Base-by-base conservation (phyloP, 2,797 vertebrate genomes). In the Poliocrania exsul region DNA sequence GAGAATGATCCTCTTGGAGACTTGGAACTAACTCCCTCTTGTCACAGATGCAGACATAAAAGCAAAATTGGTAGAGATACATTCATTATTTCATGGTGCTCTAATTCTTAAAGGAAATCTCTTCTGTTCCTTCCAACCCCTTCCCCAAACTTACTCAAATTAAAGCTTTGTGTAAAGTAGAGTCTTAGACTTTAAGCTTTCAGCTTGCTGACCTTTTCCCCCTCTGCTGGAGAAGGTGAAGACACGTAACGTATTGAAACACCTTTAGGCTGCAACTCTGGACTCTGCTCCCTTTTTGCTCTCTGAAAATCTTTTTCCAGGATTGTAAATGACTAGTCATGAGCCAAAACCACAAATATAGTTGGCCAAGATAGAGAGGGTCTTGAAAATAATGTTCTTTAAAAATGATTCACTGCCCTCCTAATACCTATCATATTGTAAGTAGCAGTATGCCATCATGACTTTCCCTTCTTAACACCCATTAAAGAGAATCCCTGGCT, bases 401-500 rank as follows among this genome's bases (percentile, higher is more conserved):
- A 61, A 46, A 64, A 69, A 37, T 7, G 0, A 40, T 69, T 58
- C 1, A 3, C 29, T 71, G 31, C 26, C n/a, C 12, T 81, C 49
- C 26, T 70, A 53, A 31, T 5, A 9, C 20, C n/a, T 15, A n/a
- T 69, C 53, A 14, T 35, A 90, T 35, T 28, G 47, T 28, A 66
- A 77, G 60, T 11, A 35, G 33, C 13, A 86, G 21, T 47, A 10
- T 38, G 16, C 29, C 46, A 67, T 65, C 35, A 16, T 61, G 89
- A 88, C 79, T 94, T 82, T 74, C 5, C 6, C 15, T 83, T 91
- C 57, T 82, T 82, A 60, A 33, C 9, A 61, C 23, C 49, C 71
- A 29, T 81, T 83, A 69, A 86, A 81, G 57, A 81, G 57, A 65
- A 61, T 85, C 65, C 35, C 42, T 28, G 13, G 62, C 86, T 88